Evolutionary conservation across 2,113 vertebrate species (phyloP), one percentile per base, ranked within the genome.

Genomic region (Brachirus orientalis): DNA sequence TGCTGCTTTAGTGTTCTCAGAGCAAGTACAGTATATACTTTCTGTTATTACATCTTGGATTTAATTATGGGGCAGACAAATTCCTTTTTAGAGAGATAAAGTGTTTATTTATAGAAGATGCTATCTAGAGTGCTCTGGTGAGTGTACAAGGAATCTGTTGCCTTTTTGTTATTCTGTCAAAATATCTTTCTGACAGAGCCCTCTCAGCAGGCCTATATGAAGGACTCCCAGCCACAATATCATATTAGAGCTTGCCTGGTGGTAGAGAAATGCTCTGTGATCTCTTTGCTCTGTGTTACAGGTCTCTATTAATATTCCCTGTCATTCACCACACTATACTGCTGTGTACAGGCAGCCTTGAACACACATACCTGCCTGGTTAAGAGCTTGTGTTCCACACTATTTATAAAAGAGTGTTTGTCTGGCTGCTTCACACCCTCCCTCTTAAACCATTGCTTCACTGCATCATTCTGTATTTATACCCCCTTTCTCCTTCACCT

Each of bases 391-490:
- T 84, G 82, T 88, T 90, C 85, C 83, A 60, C 56, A 82, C 89
- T 93, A 90, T 91, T 91, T 92, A 91, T 93, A 91, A 86, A 86
- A 69, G 64, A 69, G 41, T 82, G 84, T 58, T 84, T 79, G 79
- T 82, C 84, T 85, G 83, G 62, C 84, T 85, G 83, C 55, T 44
- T 77, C 64, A 62, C 54, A 72, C 38, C 76, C 83, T 86, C 45
- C 69, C 86, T 78, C 75, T 74, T 64, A 84, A 80, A 86, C 84
- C 85, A 78, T 69, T 89, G 86, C 76, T 85, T 69, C 64, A 69
- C 79, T 86, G 83, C 80, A 87, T 90, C 87, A 86, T 69, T 63
- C 72, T 86, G 87, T 91, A 91, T 91, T 91, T 89, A 86, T 91
- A 90, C 77, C 68, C 53, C 65, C 20, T 40, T 77, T 64, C 37